Percentiles rank a stretch among this genome's conserved stretches.
Evolutionary conservation across 1,140 invertebrate genomes (phyloP).

Genomic region (Diorhabda carinulata): DNA sequence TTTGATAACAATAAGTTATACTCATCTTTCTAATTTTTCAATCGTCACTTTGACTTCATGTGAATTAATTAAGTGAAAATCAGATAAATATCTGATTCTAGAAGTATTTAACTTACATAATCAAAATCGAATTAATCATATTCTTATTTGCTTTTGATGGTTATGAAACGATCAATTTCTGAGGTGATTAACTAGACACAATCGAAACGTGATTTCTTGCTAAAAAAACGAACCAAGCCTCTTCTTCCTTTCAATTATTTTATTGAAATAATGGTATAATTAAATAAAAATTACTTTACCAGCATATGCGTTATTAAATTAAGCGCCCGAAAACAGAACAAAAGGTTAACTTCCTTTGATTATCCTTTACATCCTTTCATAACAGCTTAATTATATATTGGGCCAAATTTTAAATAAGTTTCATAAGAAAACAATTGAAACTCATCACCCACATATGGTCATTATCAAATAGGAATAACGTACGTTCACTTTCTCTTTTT

Average conservation of each 20-base stretch:
- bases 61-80: too few relatives aligned
- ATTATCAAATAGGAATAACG: conserved; percentile 21
- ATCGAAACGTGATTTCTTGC: too few relatives aligned
- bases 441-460: conserved; percentile 35
- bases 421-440: conserved; percentile 36
- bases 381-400: conserved; percentile 33
- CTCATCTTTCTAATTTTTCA: too few relatives aligned
- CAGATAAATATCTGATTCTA: too few relatives aligned
- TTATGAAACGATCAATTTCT: too few relatives aligned
- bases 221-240: background rate
- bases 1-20: too few relatives aligned
- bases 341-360: conserved; percentile 19
- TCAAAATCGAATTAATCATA: too few relatives aligned
- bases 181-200: too few relatives aligned
- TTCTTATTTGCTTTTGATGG: too few relatives aligned
- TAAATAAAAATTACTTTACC: conserved; percentile 1
- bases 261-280: background rate
- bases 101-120: too few relatives aligned
- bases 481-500: conserved; percentile 29
- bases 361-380: conserved; percentile 24
- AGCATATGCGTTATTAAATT: conserved; percentile 3
- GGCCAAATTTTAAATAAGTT: conserved; percentile 32
- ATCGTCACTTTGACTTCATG: too few relatives aligned
- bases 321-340: background rate
- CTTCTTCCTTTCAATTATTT: background rate